A percentile compares a stretch with the other conserved stretches of the same genome.
phyloP scores from a whole-genome alignment of 2,888 invertebrate genomes.

The Dioctria linearis region DNA sequence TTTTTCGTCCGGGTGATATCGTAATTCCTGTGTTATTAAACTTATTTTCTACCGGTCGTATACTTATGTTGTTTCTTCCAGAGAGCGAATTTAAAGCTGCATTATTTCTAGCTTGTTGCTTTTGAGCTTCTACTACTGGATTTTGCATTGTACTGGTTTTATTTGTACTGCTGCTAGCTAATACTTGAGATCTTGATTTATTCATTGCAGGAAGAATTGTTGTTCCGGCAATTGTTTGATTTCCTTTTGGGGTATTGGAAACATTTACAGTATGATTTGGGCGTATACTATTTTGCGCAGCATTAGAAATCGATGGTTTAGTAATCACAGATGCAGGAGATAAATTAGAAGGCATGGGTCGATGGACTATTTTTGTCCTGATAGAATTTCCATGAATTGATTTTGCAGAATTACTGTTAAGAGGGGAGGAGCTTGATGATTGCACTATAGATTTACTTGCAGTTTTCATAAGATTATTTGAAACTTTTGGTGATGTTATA shows the following conservation, averaged over 20 bases:
- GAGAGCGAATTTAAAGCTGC: not conserved
- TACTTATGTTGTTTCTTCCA: conserved; percentile 27
- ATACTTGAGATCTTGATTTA: not conserved
- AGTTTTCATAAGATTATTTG: not conserved
- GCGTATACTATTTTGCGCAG: not conserved
- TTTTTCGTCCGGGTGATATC: conserved; percentile 39
- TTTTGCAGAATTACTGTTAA: not conserved
- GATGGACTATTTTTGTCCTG: not conserved
- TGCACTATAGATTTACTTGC: not conserved
- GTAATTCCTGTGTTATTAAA: conserved; percentile 51
- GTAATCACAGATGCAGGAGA: not conserved
- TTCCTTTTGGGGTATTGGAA: not conserved
- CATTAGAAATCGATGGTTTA: not conserved
- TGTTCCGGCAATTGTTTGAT: not conserved
- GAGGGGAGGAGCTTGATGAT: not conserved
- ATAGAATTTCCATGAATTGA: not conserved
- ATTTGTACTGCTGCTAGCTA: not conserved
- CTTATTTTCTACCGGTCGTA: conserved; percentile 51
- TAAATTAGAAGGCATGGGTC: not conserved
- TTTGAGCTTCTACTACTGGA: not conserved
- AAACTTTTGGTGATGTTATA: not conserved
- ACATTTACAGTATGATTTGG: not conserved
- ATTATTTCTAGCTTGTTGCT: not conserved
- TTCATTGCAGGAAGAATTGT: not conserved
- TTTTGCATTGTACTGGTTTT: not conserved